These are phyloP conservation scores for Clivina fossor DNA, from an alignment of 2,888 invertebrate species.

Conservation along the genomic window DNA sequence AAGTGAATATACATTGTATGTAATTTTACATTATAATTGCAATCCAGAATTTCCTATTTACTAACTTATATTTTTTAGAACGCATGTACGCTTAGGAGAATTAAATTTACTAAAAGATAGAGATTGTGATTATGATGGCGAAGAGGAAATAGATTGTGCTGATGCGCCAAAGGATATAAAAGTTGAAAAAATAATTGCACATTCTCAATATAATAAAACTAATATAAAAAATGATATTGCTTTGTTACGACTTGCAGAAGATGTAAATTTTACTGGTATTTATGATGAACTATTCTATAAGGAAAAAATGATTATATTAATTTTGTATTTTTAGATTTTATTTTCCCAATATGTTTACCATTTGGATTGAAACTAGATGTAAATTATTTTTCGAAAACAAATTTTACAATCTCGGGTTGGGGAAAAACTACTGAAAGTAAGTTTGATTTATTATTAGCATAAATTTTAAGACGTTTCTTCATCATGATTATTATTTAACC, in stretches of 20 bases:
- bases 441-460: slow-evolving; percentile 34
- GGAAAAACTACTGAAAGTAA: slow-evolving; percentile 65
- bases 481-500: too few relatives aligned
- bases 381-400: slow-evolving; percentile 40
- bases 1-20: slow-evolving; percentile 42
- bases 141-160: slow-evolving; percentile 43
- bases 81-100: slow-evolving; percentile 64
- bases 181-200: slow-evolving; percentile 45
- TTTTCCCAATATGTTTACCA: slow-evolving; percentile 48
- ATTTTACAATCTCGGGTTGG: slow-evolving; percentile 72
- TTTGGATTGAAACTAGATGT: slow-evolving; percentile 31
- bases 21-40: slow-evolving; percentile 33
- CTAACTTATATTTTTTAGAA: slow-evolving; percentile 47
- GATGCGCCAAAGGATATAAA: slow-evolving; percentile 45
- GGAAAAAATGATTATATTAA: too few relatives aligned
- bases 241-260: slow-evolving; percentile 45
- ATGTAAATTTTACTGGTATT: slow-evolving; percentile 44
- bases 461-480: too few relatives aligned
- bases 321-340: slow-evolving; percentile 44
- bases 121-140: slow-evolving; percentile 51
- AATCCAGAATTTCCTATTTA: too few relatives aligned
- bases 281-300: too few relatives aligned
- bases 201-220: slow-evolving; percentile 45
- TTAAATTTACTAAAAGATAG: slow-evolving; percentile 53
- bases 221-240: slow-evolving; percentile 52